phyloP scores from a whole-genome alignment of 1,140 invertebrate genomes.

The Drosophila littoralis region DNA sequence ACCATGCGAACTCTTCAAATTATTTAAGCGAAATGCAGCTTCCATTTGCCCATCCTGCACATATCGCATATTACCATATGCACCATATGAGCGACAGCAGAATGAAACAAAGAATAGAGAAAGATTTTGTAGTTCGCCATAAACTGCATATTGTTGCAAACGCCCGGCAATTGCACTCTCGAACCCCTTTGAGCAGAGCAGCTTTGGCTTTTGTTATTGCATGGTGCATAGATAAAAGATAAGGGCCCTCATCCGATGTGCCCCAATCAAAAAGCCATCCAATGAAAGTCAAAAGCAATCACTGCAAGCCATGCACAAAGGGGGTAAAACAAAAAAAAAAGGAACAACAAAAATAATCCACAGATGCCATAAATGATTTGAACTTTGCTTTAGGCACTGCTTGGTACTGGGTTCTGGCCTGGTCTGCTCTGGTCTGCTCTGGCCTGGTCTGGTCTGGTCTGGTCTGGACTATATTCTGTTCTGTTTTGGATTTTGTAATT shows the following conservation, averaged over 20 bases:
- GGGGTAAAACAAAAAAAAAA: neutral
- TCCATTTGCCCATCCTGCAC: neutral
- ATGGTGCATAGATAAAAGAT: constrained; percentile 19
- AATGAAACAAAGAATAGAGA: neutral
- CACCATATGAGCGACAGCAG: neutral
- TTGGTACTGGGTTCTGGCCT: neutral
- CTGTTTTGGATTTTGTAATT: constrained; percentile 25
- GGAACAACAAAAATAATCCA: neutral
- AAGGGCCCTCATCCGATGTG: constrained; percentile 34
- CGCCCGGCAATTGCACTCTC: neutral
- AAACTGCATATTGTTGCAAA: constrained; percentile 9
- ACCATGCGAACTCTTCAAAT: too few species aligned
- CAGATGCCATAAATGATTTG: constrained; percentile 22
- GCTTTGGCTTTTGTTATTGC: constrained; percentile 12
- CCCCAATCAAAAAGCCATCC: constrained; percentile 44
- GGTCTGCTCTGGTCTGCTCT: neutral
- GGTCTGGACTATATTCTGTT: neutral
- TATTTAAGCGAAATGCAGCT: too few species aligned
- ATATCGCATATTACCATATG: constrained; percentile 4
- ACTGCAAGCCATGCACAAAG: constrained; percentile 8
- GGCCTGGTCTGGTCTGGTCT: constrained; percentile 12
- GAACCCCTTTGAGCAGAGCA: neutral
- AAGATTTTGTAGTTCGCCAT: neutral
- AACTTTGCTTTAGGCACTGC: neutral
- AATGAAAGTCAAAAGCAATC: constrained; percentile 51